Evolutionary conservation across 2,113 vertebrate genomes (phyloP).

Genomic region (Zosterops borbonicus): DNA sequence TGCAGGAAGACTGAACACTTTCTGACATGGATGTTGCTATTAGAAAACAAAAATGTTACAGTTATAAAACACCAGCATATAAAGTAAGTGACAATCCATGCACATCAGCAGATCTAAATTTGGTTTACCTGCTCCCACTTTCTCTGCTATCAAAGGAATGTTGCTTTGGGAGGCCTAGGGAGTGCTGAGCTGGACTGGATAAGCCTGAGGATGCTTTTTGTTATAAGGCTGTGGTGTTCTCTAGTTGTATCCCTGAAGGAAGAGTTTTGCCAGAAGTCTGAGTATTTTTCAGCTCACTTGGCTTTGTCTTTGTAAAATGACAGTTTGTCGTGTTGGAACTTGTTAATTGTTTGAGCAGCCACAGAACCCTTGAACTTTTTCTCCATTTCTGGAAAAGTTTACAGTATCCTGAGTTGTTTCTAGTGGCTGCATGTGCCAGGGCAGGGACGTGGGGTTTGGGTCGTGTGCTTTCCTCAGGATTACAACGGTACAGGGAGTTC

Average conservation of each 20-base stretch:
- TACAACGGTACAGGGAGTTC: rapidly evolving
- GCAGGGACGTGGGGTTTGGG: background rate
- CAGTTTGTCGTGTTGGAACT: background rate
- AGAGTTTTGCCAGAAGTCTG: background rate
- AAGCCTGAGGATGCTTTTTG: background rate
- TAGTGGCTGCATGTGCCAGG: background rate
- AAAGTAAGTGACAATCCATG: background rate
- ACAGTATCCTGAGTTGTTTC: background rate
- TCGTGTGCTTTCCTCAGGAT: background rate
- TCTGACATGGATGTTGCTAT: background rate
- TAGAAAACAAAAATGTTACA: background rate
- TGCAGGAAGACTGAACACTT: background rate
- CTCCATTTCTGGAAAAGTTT: slow-evolving; percentile 20
- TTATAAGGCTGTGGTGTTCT: background rate
- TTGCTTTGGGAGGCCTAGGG: background rate
- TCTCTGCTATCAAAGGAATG: background rate
- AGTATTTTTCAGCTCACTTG: background rate
- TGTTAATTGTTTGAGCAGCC: background rate
- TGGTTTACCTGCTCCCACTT: background rate
- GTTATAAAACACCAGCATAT: background rate
- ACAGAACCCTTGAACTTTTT: background rate
- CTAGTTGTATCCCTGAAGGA: background rate
- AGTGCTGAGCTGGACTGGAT: background rate
- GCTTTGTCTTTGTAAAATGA: background rate
- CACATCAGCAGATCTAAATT: background rate